Base-by-base conservation (phyloP, 2,797 vertebrate genomes). In the Helostoma temminkii region DNA sequence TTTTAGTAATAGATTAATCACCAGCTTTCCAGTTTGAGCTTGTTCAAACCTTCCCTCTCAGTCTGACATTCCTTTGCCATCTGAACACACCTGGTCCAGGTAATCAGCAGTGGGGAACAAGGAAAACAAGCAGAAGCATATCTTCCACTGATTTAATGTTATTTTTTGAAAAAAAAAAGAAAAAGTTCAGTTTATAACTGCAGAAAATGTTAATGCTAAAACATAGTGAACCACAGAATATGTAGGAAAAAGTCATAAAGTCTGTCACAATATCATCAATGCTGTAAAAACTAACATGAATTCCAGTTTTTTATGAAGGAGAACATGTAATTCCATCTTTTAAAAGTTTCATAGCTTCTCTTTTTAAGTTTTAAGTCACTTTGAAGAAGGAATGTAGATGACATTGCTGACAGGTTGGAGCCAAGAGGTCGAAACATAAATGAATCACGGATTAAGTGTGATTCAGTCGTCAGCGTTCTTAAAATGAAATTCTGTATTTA, bases 1-100 rank as follows among this genome's bases (percentile, higher is more conserved):
- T 64, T 46, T 59, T 72, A 46, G 52, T 76, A 76, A 80, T 52
- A 60, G 43, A 28, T 52, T 69, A 71, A 77, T 83, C 58, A 61
- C 42, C 45, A 74, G 54, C 68, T 36, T 73, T 81, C 71, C 42
- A 9, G 45, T 89, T 58, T 74, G 54, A 87, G 79, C 76, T 75
- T 82, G 69, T 73, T 88, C 76, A 88, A 75, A 61, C 52, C 18
- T 30, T 58, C 18, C 26, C 19, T 46, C 47, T 43, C 46, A 47
- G 64, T 24, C 34, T 48, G 30, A 69, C 60, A 34, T 9, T 30
- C 32, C 28, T 60, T 28, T 4, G 0, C 14, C 11, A 28, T 26
- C 48, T 30, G 1, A 5, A n/a, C n/a, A n/a, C n/a, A n/a, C n/a
- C n/a, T n/a, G n/a, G n/a, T n/a, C n/a, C n/a, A n/a, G n/a, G n/a